Evolutionary conservation across 2,888 invertebrate genomes (phyloP), one percentile per base, ranked within the genome.

Genomic region (Lissonota sp.): DNA sequence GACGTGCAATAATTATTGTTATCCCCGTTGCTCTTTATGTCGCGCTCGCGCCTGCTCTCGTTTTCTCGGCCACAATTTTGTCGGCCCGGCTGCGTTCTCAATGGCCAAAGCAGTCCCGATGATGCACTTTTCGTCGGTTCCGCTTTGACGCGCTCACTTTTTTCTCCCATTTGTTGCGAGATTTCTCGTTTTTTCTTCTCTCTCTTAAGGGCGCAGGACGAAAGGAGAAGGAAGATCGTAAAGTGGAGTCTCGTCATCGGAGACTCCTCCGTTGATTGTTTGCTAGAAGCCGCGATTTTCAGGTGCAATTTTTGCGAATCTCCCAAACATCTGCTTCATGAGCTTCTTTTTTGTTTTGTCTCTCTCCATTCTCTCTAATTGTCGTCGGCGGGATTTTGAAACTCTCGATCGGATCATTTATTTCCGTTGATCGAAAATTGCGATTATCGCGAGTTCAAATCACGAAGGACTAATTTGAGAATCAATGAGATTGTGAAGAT

Each of bases 1-100:
- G 91, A 91, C 90, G 88, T 89, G 90, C 90, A 90, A 88, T 89
- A 90, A 91, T 89, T 88, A 87, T 89, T 85, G 79, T 84, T 83
- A 83, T 84, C 83, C 83, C 83, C 77, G 73, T 53, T 58, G 64
- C 66, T 80, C 74, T 83, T 80, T 70, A 26, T 26, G 26, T 26
- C 26, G 26, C 26, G 80, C 44, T 37, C 84, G 58, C 66, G 57
- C 70, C 49, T 26, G 26, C 77, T 83, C 53, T 80, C 75, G 78
- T 75, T 74, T 67, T 71, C 83, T 82, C 46, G 63, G 42, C 77
- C 70, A 55, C 57, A 70, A 80, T 83, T 80, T 82, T 71, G 44
- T 58, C 62, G 60, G 66, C 14, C 70, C 53, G 79, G 46, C 63
- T 73, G 40, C 37, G 44, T 69, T 64, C 62, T 44, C 72, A 64